Percentiles rank a stretch among this genome's conserved stretches.
Evolutionary conservation across 1,140 invertebrate species (phyloP).

Genomic region (Chironomus striatipennis): DNA sequence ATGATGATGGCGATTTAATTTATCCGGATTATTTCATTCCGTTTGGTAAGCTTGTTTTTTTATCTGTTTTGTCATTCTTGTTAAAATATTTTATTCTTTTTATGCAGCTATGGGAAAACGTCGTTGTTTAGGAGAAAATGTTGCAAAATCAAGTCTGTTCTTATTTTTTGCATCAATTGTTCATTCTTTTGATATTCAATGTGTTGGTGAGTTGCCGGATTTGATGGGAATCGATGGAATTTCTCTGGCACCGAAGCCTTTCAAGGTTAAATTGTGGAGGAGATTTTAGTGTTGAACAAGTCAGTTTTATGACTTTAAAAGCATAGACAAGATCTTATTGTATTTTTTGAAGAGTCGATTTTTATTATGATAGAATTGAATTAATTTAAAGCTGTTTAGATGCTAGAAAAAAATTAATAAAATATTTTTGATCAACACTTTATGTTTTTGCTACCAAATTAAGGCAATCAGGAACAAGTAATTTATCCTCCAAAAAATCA

Average conservation of each 20-base stretch:
- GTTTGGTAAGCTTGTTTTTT: conserved; percentile 49
- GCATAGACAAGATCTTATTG: no score
- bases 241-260: conserved; percentile 44
- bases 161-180: conserved; percentile 46
- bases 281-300: no score
- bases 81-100: conserved; percentile 25
- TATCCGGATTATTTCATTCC: conserved; percentile 52
- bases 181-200: conserved; percentile 44
- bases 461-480: no score
- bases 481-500: no score
- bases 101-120: conserved; percentile 46
- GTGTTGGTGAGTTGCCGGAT: conserved; percentile 35
- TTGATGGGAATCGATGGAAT: conserved; percentile 43
- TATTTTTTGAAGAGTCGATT: no score
- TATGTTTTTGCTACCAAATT: no score
- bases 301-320: no score
- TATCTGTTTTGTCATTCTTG: conserved; percentile 11
- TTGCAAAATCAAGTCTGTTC: conserved; percentile 49
- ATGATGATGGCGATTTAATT: conserved; percentile 47
- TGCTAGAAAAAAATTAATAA: no score
- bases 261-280: conserved; percentile 34
- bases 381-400: no score
- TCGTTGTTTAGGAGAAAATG: conserved; percentile 51
- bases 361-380: no score
- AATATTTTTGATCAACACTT: no score